Conservation (phyloP, 2,888 invertebrate species). For the Criorhina ranunculi region DNA sequence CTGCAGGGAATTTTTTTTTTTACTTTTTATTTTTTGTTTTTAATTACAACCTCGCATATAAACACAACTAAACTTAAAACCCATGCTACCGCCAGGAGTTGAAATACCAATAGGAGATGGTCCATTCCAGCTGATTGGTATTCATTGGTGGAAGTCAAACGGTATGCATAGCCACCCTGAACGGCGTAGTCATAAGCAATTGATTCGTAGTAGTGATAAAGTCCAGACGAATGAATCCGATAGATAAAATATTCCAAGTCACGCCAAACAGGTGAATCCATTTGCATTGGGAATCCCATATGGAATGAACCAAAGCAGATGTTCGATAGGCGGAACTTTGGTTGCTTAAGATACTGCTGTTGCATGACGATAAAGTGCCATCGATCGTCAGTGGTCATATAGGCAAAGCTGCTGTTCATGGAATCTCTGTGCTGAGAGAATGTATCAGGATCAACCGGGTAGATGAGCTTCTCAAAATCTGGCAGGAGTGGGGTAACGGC, state of each 20-base stretch:
- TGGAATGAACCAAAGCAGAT: conserved; percentile 81
- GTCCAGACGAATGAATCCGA: conserved; percentile 80
- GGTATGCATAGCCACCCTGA: conserved; percentile 78
- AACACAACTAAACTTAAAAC: conserved; percentile 11
- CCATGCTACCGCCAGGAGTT: conserved; percentile 71
- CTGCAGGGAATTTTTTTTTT: conserved; percentile 39
- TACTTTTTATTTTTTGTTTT: not conserved
- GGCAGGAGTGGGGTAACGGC: conserved; percentile 68
- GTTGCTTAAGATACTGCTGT: conserved; percentile 79
- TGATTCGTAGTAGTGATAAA: conserved; percentile 79
- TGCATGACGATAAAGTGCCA: conserved; percentile 80
- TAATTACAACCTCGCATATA: conserved; percentile 10
- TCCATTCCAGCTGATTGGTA: conserved; percentile 79
- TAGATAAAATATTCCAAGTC: conserved; percentile 79
- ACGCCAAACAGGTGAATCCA: conserved; percentile 69
- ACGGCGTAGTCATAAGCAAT: conserved; percentile 79
- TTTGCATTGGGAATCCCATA: conserved; percentile 69
- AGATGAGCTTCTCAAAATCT: conserved; percentile 78
- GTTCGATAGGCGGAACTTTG: conserved; percentile 79
- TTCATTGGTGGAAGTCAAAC: conserved; percentile 76
- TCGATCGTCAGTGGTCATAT: conserved; percentile 80
- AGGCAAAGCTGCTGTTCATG: conserved; percentile 80
- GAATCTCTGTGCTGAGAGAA: conserved; percentile 75
- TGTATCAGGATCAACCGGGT: conserved; percentile 78
- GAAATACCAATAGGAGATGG: conserved; percentile 80